Percentiles rank a stretch among this genome's conserved stretches.
Evolutionary conservation across 2,113 vertebrate genomes (phyloP).

Genomic region (Camelus dromedarius): DNA sequence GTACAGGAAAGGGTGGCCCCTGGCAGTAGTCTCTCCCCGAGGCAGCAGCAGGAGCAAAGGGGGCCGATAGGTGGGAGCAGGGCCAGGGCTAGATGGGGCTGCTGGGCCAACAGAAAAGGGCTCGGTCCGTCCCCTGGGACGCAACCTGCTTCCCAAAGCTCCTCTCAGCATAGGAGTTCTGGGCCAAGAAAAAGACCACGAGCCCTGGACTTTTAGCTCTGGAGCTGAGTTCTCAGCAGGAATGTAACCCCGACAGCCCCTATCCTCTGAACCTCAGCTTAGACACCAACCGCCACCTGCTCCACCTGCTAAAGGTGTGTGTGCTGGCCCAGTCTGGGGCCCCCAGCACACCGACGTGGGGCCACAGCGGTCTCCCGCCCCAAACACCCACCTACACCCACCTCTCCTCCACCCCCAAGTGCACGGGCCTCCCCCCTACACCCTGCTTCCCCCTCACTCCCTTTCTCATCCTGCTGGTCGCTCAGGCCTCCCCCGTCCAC

Average conservation of each 20-base stretch:
- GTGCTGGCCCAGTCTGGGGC: no score
- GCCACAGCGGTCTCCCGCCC: not conserved
- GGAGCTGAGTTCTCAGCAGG: not conserved
- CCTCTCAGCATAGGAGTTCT: no score
- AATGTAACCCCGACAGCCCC: not conserved
- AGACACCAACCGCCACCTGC: rapidly evolving
- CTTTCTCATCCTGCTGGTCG: not conserved
- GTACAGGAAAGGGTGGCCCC: rapidly evolving
- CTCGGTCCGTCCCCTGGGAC: not conserved
- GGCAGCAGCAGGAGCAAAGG: not conserved
- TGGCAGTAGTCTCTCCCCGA: not conserved
- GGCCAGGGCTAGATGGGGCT: not conserved
- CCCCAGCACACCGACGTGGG: not conserved
- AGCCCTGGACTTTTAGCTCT: rapidly evolving
- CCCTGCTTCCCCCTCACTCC: rapidly evolving
- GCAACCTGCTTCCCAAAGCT: rapidly evolving
- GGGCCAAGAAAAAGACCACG: not conserved
- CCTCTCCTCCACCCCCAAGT: not conserved
- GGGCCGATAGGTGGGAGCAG: not conserved
- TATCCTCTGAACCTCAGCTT: rapidly evolving
- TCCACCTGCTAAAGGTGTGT: not conserved
- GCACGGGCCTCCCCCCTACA: not conserved
- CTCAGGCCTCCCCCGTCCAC: no score
- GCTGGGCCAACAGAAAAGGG: not conserved
- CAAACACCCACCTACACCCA: rapidly evolving